Evolutionary conservation across 2,888 invertebrate genomes (phyloP).

Genomic region (Sabatieria punctata): DNA sequence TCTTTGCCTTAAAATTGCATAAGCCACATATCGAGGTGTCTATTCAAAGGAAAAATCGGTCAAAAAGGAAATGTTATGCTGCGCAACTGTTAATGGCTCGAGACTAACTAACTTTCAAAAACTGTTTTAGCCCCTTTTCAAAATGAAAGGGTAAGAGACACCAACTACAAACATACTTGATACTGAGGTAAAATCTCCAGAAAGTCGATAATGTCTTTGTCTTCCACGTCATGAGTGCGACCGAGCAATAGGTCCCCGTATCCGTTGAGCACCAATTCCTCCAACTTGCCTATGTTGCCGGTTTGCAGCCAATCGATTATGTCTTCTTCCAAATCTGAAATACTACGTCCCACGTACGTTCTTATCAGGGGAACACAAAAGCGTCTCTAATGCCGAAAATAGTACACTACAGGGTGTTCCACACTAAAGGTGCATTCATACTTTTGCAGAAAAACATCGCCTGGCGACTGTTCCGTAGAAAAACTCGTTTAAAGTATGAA

Average conservation of each 20-base stretch:
- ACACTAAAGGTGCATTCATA: too few species aligned
- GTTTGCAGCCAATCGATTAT: conserved; percentile 35
- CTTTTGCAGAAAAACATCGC: too few species aligned
- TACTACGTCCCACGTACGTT: too few species aligned
- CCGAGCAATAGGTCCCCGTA: conserved; percentile 60
- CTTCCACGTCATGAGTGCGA: conserved; percentile 42
- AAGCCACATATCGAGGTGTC: neutral
- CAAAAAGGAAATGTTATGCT: too few species aligned
- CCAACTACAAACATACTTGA: conserved; percentile 48
- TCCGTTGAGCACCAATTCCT: conserved; percentile 68
- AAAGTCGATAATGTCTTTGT: conserved; percentile 46
- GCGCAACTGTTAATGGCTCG: too few species aligned
- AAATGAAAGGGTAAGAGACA: neutral
- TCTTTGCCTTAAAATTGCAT: conserved; percentile 32
- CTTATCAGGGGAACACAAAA: neutral
- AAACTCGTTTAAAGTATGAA: too few species aligned
- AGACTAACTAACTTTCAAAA: too few species aligned
- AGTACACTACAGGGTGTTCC: too few species aligned
- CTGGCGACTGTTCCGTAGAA: too few species aligned
- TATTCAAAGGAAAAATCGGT: too few species aligned
- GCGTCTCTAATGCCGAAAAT: too few species aligned
- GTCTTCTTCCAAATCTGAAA: conserved; percentile 31
- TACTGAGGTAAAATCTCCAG: conserved; percentile 66
- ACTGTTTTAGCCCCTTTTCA: neutral
- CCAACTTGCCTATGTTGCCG: conserved; percentile 76